A percentile compares a stretch with the other conserved stretches of the same genome.
Evolutionary conservation across 2,113 vertebrate genomes (phyloP).

Genomic region (Callopanchax toddi): DNA sequence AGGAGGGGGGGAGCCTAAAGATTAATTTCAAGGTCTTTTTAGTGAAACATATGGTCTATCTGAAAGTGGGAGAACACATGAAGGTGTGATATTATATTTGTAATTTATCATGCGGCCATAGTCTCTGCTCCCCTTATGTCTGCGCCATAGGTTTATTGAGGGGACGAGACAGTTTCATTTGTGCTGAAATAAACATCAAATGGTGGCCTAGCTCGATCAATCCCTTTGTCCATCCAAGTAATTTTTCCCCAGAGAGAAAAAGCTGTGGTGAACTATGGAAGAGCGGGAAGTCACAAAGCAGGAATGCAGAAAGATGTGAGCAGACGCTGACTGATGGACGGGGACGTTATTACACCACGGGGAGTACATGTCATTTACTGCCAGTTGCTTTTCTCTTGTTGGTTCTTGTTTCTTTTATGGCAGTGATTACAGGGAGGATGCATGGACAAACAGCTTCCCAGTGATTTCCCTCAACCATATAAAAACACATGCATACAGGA

Average conservation of each 20-base stretch:
- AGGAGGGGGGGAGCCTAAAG: conserved; percentile 49
- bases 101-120: conserved; percentile 54
- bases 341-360: conserved; percentile 63
- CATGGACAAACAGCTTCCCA: conserved; percentile 57
- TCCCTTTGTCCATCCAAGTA: conserved; percentile 62
- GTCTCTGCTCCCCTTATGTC: conserved; percentile 20
- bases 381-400: conserved; percentile 62
- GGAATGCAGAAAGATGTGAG: conserved; percentile 47
- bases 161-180: conserved; percentile 52
- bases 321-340: conserved; percentile 68
- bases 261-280: conserved; percentile 30
- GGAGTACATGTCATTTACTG: conserved; percentile 71
- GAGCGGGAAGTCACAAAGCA: conserved; percentile 43
- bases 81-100: conserved; percentile 62
- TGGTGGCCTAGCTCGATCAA: conserved; percentile 56
- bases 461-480: conserved; percentile 46
- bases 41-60: conserved; percentile 46
- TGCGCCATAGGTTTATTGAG: conserved; percentile 47
- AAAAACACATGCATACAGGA: conserved; percentile 36
- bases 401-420: conserved; percentile 71
- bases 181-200: conserved; percentile 73
- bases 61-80: conserved; percentile 49
- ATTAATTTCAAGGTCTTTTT: conserved; percentile 75
- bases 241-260: conserved; percentile 63
- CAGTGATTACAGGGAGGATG: conserved; percentile 61